phyloP scores from a whole-genome alignment of 2,797 vertebrate species.

The Mallotus villosus region DNA sequence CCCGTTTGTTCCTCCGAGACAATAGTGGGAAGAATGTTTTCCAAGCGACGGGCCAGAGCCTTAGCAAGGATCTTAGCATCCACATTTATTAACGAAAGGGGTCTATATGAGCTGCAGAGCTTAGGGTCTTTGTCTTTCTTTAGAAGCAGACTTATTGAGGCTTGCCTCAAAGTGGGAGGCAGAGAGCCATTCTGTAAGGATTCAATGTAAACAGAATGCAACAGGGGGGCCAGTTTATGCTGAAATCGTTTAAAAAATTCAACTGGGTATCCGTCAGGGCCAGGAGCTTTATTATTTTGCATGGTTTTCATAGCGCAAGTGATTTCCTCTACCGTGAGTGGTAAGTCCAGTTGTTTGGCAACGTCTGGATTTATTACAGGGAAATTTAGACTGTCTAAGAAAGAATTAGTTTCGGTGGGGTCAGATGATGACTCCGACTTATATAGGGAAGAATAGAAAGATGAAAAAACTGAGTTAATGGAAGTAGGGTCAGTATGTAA shows the following conservation, averaged over 20 bases:
- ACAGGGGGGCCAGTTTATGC: background rate
- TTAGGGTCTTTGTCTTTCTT: too few relatives aligned
- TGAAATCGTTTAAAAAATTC: conserved; percentile 20
- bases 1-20: too few relatives aligned
- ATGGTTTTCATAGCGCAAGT: too few relatives aligned
- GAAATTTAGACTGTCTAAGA: background rate
- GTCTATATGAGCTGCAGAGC: conserved; percentile 21
- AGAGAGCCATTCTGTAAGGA: background rate
- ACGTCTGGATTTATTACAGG: too few relatives aligned
- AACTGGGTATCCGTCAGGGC: background rate
- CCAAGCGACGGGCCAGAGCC: too few relatives aligned
- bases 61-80: too few relatives aligned
- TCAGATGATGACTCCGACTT: background rate
- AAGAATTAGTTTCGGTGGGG: background rate
- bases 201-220: background rate
- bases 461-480: background rate
- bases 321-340: too few relatives aligned
- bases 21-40: too few relatives aligned
- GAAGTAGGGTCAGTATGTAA: background rate
- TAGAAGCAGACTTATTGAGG: background rate
- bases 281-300: too few relatives aligned
- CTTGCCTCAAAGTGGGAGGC: background rate
- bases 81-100: too few relatives aligned
- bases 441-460: background rate
- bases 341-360: too few relatives aligned